These are phyloP conservation scores for Drosophila subobscura DNA, from an alignment of 1,140 invertebrate genomes.

Conservation along the genomic window DNA sequence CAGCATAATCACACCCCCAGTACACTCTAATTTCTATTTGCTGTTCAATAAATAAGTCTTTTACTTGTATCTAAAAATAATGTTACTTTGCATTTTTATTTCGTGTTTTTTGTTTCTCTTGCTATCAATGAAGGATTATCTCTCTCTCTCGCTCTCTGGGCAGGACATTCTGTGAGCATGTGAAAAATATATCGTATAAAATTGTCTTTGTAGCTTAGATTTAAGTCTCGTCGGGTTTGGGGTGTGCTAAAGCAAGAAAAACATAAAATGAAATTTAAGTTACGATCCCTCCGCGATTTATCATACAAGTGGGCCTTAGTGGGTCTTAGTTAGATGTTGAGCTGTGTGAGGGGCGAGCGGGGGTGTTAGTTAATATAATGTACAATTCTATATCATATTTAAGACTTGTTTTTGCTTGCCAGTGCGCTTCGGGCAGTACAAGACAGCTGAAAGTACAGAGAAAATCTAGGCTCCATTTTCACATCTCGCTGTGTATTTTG, in stretches of 20 bases:
- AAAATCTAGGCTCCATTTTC: too few relatives aligned
- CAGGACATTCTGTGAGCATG: constrained; percentile 57
- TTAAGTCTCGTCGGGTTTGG: constrained; percentile 39
- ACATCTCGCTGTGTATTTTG: constrained; percentile 11
- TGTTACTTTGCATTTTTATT: constrained; percentile 52
- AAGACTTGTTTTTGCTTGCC: constrained; percentile 15
- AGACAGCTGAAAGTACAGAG: not conserved
- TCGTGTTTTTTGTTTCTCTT: constrained; percentile 17
- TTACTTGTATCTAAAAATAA: constrained; percentile 45
- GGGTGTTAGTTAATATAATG: constrained; percentile 24
- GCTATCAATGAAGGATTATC: constrained; percentile 19
- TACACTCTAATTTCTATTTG: constrained; percentile 55
- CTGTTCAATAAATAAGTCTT: constrained; percentile 57
- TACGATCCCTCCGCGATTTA: constrained; percentile 12
- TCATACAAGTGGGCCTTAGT: constrained; percentile 19
- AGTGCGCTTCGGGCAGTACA: constrained; percentile 10
- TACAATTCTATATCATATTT: constrained; percentile 34
- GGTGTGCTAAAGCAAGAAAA: not conserved
- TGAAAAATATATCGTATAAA: constrained; percentile 70
- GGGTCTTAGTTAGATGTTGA: constrained; percentile 25
- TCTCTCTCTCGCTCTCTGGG: constrained; percentile 4
- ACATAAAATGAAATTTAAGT: constrained; percentile 16
- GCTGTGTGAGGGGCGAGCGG: not conserved
- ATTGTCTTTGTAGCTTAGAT: constrained; percentile 51
- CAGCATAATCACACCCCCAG: constrained; percentile 9